Percentiles rank a stretch among this genome's conserved stretches.
These are phyloP conservation scores for Drosophila subobscura DNA, from an alignment of 1,140 invertebrate species.

Conservation along the genomic window DNA sequence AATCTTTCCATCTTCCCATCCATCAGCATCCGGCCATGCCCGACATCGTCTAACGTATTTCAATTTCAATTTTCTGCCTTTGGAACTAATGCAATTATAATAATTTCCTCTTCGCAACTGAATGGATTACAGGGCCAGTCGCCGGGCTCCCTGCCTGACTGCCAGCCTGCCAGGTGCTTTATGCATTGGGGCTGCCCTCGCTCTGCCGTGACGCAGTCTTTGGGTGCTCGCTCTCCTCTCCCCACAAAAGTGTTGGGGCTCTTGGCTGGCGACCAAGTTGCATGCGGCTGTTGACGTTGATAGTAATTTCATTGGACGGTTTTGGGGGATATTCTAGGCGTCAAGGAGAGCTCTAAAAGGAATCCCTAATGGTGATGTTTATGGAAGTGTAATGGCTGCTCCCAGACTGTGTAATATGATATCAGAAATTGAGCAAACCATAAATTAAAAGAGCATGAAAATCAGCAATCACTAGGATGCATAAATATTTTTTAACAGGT, in stretches of 20 bases:
- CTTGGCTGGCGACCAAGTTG: slow-evolving; percentile 68
- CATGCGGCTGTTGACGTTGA: slow-evolving; percentile 42
- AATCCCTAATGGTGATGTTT: not conserved
- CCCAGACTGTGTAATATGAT: slow-evolving; percentile 1
- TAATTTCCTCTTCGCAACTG: slow-evolving; percentile 71
- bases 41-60: slow-evolving; percentile 60
- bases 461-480: too few relatives aligned
- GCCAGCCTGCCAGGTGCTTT: slow-evolving; percentile 55
- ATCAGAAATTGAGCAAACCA: too few relatives aligned
- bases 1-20: slow-evolving; percentile 28
- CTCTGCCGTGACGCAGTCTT: slow-evolving; percentile 30
- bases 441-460: too few relatives aligned
- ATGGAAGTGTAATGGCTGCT: not conserved
- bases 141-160: slow-evolving; percentile 15
- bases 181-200: slow-evolving; percentile 6
- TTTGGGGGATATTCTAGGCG: slow-evolving; percentile 3
- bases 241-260: slow-evolving; percentile 9
- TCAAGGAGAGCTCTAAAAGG: slow-evolving; percentile 4
- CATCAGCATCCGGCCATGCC: slow-evolving; percentile 62
- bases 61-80: slow-evolving; percentile 80
- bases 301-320: slow-evolving; percentile 56
- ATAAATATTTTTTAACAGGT: too few relatives aligned
- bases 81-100: slow-evolving; percentile 79
- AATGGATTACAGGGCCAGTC: slow-evolving; percentile 59
- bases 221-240: not conserved